Conservation (phyloP, 2,888 invertebrate genomes). For the Euplagia quadripunctaria region DNA sequence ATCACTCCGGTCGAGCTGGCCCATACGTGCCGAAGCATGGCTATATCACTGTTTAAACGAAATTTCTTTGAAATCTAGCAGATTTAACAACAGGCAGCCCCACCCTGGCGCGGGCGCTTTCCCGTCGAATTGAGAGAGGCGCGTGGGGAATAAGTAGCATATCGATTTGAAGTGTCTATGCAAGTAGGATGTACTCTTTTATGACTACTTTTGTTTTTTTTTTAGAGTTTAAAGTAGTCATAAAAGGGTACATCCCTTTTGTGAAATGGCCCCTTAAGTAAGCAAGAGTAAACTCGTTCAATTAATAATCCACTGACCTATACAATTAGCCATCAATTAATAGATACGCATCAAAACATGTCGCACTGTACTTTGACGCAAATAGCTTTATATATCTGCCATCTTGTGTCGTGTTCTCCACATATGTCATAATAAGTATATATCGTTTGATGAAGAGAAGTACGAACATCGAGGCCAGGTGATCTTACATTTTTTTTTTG, state of each 20-base stretch:
- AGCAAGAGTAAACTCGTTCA: not conserved
- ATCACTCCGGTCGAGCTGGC: no score
- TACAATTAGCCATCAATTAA: constrained; percentile 29
- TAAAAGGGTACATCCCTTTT: not conserved
- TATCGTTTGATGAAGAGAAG: constrained; percentile 6
- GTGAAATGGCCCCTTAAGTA: not conserved
- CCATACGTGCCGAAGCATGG: no score
- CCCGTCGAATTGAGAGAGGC: not conserved
- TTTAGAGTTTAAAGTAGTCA: no score
- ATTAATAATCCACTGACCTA: constrained; percentile 6
- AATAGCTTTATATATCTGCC: constrained; percentile 40
- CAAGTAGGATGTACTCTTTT: no score
- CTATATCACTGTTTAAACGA: no score
- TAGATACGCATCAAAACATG: constrained; percentile 34
- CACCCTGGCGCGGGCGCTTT: not conserved
- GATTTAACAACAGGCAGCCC: not conserved
- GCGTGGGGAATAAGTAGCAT: not conserved
- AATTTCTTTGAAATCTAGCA: no score
- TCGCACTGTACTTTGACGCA: constrained; percentile 20
- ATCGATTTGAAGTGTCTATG: not conserved
- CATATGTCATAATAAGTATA: constrained; percentile 12
- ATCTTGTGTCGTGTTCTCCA: constrained; percentile 40
- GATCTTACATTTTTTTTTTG: not conserved
- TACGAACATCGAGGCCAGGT: constrained; percentile 3
- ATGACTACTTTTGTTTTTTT: no score